A percentile compares a stretch with the other conserved stretches of the same genome.
Evolutionary conservation across 1,140 invertebrate species (phyloP).

Genomic region (Aphelinus atriplicis): DNA sequence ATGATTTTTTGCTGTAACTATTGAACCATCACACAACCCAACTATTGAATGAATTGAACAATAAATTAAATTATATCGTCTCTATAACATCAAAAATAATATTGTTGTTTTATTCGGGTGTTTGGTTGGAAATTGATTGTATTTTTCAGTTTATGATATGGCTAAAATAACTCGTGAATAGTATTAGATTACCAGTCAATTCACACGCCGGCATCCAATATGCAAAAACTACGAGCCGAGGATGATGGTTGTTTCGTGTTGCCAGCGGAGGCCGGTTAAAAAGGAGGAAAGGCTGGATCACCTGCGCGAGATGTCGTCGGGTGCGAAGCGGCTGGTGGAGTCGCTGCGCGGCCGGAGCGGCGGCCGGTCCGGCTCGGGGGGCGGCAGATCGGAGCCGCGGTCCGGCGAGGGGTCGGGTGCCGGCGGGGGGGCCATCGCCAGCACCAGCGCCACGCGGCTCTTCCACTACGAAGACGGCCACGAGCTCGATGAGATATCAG

Average conservation of each 20-base stretch:
- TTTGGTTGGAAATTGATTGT: too few species aligned
- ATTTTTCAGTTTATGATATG: too few species aligned
- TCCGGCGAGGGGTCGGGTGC: conserved; percentile 60
- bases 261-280: conserved; percentile 2
- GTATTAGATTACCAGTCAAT: too few species aligned
- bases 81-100: too few species aligned
- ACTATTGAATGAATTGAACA: too few species aligned
- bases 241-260: neutral
- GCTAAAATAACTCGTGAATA: too few species aligned
- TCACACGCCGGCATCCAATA: too few species aligned
- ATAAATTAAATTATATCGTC: too few species aligned
- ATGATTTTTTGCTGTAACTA: too few species aligned
- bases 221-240: too few species aligned
- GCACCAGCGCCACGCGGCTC: conserved; percentile 64
- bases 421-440: conserved; percentile 58
- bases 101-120: too few species aligned
- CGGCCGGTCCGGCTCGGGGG: conserved; percentile 54
- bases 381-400: conserved; percentile 61
- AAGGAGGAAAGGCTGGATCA: conserved; percentile 62
- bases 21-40: too few species aligned
- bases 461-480: conserved; percentile 70
- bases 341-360: conserved; percentile 70
- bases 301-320: conserved; percentile 68
- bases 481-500: conserved; percentile 81
- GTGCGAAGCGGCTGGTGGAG: conserved; percentile 76